Evolutionary conservation across 2,113 vertebrate species (phyloP).

Genomic region (Acrocephalus kingi): DNA sequence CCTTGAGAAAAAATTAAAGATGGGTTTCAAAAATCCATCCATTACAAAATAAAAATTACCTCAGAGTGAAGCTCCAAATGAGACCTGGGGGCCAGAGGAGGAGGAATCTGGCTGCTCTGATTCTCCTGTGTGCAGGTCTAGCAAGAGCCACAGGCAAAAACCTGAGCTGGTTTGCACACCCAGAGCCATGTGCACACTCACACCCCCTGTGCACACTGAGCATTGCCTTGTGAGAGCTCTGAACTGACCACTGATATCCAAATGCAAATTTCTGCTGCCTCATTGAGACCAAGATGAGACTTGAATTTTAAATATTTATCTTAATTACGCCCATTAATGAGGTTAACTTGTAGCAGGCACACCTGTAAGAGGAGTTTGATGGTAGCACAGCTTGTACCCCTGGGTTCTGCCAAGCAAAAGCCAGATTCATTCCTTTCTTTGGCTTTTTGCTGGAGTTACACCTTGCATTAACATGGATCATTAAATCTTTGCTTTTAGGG

Average conservation of each 20-base stretch:
- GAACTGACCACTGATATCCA: background rate
- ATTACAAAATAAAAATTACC: background rate
- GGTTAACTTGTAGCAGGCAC: background rate
- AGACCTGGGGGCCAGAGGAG: background rate
- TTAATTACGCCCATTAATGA: background rate
- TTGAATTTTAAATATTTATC: background rate
- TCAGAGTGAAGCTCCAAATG: background rate
- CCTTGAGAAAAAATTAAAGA: background rate
- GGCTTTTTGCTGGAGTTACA: accelerated
- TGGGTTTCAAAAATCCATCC: background rate
- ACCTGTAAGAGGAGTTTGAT: background rate
- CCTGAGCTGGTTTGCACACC: background rate
- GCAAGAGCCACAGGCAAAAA: background rate
- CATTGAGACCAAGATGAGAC: background rate
- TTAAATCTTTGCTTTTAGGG: background rate
- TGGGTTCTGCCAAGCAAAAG: background rate
- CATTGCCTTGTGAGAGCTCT: accelerated
- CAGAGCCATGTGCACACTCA: accelerated
- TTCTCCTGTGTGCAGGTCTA: background rate
- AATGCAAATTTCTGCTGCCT: background rate
- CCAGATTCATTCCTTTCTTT: background rate
- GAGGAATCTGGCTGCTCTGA: background rate
- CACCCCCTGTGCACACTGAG: background rate
- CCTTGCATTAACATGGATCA: accelerated
- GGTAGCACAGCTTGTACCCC: background rate